Conservation (phyloP, 2,888 invertebrate species). For the Zhengitettix transpicula region DNA sequence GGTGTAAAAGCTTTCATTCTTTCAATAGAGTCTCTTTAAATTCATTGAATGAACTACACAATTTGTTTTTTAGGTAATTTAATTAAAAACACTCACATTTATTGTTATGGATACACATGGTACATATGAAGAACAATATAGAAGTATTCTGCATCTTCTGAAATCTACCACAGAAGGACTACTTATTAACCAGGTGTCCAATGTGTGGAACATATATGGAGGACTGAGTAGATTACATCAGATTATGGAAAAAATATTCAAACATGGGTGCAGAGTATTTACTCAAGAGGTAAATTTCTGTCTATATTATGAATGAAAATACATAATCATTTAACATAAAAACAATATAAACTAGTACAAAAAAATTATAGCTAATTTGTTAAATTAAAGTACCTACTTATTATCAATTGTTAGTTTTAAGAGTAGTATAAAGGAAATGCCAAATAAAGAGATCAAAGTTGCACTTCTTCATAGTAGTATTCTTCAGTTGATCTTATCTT, state of each 20-base stretch:
- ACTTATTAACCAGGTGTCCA: conserved; percentile 34
- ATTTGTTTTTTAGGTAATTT: too few species aligned
- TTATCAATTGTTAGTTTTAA: not conserved
- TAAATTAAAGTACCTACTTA: not conserved
- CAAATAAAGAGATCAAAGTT: too few species aligned
- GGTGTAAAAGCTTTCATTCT: too few species aligned
- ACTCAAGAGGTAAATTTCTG: conserved; percentile 15
- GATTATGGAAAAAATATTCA: conserved; percentile 36
- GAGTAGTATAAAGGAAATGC: too few species aligned
- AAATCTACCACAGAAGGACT: conserved; percentile 39
- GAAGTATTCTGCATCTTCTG: conserved; percentile 30
- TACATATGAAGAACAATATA: conserved; percentile 2
- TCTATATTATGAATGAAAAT: too few species aligned
- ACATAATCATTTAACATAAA: not conserved
- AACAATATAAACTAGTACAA: too few species aligned
- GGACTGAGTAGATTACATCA: conserved; percentile 36
- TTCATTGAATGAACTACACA: too few species aligned
- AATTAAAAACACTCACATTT: too few species aligned
- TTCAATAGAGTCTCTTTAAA: too few species aligned
- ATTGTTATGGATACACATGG: not conserved
- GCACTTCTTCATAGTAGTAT: too few species aligned
- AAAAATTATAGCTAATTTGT: too few species aligned
- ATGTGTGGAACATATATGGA: conserved; percentile 42
- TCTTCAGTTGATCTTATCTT: too few species aligned
- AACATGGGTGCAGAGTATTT: conserved; percentile 33